Evolutionary conservation across 2,888 invertebrate species (phyloP).

Genomic region (Synanthedon formicaeformis): DNA sequence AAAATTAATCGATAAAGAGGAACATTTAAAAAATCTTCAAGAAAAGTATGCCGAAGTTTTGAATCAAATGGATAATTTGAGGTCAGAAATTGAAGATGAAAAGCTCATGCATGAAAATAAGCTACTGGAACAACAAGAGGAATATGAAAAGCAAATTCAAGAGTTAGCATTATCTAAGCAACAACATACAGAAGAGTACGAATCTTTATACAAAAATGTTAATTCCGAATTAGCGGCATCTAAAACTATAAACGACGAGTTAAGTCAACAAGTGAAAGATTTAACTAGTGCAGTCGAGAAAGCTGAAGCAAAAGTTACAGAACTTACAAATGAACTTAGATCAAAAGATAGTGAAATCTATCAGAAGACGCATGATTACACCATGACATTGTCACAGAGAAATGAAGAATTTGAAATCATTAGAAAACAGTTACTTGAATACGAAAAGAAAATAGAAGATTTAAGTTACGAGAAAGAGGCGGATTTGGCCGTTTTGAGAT

Average conservation of each 20-base stretch:
- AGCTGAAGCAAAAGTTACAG: slow-evolving; percentile 25
- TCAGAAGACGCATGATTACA: slow-evolving; percentile 50
- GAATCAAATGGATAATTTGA: slow-evolving; percentile 47
- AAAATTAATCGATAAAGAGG: slow-evolving; percentile 58
- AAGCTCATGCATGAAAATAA: slow-evolving; percentile 54
- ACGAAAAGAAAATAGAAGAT: slow-evolving; percentile 59
- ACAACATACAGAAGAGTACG: slow-evolving; percentile 21
- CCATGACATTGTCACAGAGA: slow-evolving; percentile 35
- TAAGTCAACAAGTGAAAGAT: slow-evolving; percentile 29
- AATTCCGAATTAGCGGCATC: slow-evolving; percentile 29
- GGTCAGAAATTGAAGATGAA: slow-evolving; percentile 61
- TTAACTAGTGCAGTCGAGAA: slow-evolving; percentile 22
- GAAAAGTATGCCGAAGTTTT: slow-evolving; percentile 51
- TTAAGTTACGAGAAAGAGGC: slow-evolving; percentile 64
- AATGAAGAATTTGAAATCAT: slow-evolving; percentile 58
- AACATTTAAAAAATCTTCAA: slow-evolving; percentile 46
- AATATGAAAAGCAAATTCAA: slow-evolving; percentile 48
- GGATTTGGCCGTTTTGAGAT: slow-evolving; percentile 63
- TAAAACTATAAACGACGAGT: slow-evolving; percentile 30
- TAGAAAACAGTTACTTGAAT: slow-evolving; percentile 41
- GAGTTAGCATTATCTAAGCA: slow-evolving; percentile 31
- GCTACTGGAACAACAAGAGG: slow-evolving; percentile 52
- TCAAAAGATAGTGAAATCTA: slow-evolving; percentile 52
- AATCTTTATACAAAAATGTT: slow-evolving; percentile 25
- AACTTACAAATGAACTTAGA: slow-evolving; percentile 35